Evolutionary conservation across 2,797 vertebrate species (phyloP).

Genomic region (Semaprochilodus insignis): DNA sequence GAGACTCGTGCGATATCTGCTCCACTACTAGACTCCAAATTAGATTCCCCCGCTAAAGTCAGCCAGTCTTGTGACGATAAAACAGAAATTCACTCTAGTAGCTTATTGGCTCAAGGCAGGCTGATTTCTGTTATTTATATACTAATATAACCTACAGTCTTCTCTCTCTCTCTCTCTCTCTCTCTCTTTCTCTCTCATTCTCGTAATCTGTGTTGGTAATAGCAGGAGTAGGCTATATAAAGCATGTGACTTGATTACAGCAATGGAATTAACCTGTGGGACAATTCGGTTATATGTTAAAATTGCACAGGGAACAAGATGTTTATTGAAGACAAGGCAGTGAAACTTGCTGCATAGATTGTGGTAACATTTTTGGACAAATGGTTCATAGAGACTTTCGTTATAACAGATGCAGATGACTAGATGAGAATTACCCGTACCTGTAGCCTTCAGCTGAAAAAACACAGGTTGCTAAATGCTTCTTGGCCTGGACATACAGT

Average conservation of each 20-base stretch:
- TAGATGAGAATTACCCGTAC: not conserved
- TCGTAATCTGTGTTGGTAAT: constrained; percentile 1
- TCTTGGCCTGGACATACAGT: not conserved
- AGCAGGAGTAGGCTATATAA: not conserved
- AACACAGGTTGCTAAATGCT: too few species aligned
- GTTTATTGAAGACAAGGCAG: not conserved
- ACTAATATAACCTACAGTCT: constrained; percentile 23
- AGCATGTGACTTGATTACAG: constrained; percentile 17
- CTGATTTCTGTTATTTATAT: constrained; percentile 32
- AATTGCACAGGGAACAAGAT: not conserved
- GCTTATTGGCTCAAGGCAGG: constrained; percentile 15
- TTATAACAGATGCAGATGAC: not conserved
- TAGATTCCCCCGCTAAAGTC: constrained; percentile 42
- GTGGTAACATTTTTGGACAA: not conserved
- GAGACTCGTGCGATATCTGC: constrained; percentile 36
- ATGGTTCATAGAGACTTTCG: not conserved
- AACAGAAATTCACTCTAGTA: constrained; percentile 26
- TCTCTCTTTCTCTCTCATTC: not conserved
- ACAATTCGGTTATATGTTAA: not conserved
- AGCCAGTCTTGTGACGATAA: constrained; percentile 42
- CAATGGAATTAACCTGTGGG: not conserved
- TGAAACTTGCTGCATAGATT: not conserved
- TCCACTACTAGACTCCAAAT: constrained; percentile 31
- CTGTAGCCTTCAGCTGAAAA: too few species aligned
- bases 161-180: not conserved